phyloP scores from a whole-genome alignment of 2,113 vertebrate species.

The Sisor rabdophorus region DNA sequence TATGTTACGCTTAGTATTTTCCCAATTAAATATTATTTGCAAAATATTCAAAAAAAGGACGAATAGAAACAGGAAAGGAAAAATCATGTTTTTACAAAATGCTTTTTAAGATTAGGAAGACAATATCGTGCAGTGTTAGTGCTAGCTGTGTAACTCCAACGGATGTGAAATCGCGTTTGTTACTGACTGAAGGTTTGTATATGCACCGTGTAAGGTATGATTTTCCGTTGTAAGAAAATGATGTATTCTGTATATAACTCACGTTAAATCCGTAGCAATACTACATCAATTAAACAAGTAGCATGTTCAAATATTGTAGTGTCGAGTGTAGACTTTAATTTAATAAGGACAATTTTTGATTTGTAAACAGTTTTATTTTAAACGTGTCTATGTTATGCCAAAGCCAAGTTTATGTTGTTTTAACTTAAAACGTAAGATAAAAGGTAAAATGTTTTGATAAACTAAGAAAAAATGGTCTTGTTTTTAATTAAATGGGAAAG shows the following conservation, averaged over 20 bases:
- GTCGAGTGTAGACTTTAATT: neutral
- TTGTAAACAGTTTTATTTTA: neutral
- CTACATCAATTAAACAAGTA: neutral
- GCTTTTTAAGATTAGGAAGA: neutral
- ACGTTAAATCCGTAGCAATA: neutral
- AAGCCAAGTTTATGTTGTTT: neutral
- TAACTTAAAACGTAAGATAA: constrained; percentile 6
- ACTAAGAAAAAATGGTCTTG: neutral
- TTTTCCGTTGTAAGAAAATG: neutral
- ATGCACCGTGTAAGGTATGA: neutral
- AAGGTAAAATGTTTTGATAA: neutral
- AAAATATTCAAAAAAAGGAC: constrained; percentile 5
- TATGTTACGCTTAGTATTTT: constrained; percentile 31
- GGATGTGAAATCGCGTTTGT: neutral
- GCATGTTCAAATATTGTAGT: neutral
- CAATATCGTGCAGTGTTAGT: neutral
- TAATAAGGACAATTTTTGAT: neutral
- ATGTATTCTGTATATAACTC: neutral
- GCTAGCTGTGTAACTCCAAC: neutral
- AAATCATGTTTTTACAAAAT: neutral
- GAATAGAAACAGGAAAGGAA: neutral
- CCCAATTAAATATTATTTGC: constrained; percentile 14
- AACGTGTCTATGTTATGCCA: neutral
- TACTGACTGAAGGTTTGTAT: neutral
- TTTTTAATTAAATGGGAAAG: constrained; percentile 43